Conservation (phyloP, 2,888 invertebrate genomes). For the Cyrtodaria siliqua region DNA sequence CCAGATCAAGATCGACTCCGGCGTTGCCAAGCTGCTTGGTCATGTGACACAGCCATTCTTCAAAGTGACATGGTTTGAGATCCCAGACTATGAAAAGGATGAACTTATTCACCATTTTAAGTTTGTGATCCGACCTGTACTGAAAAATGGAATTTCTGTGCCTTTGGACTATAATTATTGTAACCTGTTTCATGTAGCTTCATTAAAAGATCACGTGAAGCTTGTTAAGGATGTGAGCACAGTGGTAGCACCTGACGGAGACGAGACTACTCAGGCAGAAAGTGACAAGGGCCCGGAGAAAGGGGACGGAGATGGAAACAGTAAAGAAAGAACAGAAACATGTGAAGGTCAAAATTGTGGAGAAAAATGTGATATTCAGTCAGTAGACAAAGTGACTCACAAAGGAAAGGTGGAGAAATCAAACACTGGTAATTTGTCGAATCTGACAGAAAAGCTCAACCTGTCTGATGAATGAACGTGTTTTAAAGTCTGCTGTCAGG, state of each 20-base stretch:
- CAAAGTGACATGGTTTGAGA: slow-evolving; percentile 63
- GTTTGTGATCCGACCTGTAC: slow-evolving; percentile 58
- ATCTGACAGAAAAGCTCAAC: slow-evolving; percentile 51
- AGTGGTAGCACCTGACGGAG: neutral
- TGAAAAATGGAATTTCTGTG: slow-evolving; percentile 53
- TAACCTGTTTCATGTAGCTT: slow-evolving; percentile 50
- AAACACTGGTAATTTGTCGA: slow-evolving; percentile 5
- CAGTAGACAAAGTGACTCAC: neutral
- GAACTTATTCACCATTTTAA: slow-evolving; percentile 51
- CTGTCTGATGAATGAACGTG: slow-evolving; percentile 56
- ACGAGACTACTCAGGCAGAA: neutral
- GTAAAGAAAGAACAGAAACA: neutral
- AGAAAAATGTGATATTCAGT: neutral
- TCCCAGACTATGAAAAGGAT: slow-evolving; percentile 53
- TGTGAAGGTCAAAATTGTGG: neutral
- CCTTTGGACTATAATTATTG: slow-evolving; percentile 54
- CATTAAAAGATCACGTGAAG: slow-evolving; percentile 26
- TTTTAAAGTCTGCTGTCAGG: too few species aligned
- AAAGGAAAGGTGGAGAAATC: neutral
- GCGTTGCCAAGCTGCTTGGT: slow-evolving; percentile 58
- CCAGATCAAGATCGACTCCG: slow-evolving; percentile 50
- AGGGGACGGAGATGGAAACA: neutral
- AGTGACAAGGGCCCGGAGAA: neutral
- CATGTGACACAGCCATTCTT: slow-evolving; percentile 50
- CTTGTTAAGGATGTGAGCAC: slow-evolving; percentile 42